Base-by-base conservation (phyloP, 2,113 vertebrate species). In the Otus sunia region DNA sequence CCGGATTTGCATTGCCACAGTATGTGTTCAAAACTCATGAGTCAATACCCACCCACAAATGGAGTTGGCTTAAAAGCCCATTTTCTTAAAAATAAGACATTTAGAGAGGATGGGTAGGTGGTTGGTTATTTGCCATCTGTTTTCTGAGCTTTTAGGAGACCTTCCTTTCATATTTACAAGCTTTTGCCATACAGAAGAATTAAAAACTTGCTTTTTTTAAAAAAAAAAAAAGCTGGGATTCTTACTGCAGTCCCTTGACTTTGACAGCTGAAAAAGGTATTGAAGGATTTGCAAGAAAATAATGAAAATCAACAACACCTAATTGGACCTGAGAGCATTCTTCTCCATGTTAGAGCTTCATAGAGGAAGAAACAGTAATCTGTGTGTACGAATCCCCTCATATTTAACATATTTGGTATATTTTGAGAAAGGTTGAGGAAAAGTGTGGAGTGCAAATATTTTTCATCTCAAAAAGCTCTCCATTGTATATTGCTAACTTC, bases 31-130 rank as follows among this genome's bases (percentile, higher is more conserved):
- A 91, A 96, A 97, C 66, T 91, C 73, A 59, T 95, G 94, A 96
- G 89, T 97, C 96, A 96, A 49, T 97, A 66, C 86, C 85, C 96
- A 87, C 97, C 88, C 94, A 97, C 96, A 94, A 91, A 78, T 47
- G 43, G 78, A 95, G 39, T 60, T 94, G 91, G 45, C 77, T 96
- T 92, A 82, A 91, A 94, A 97, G 77, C 84, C 77, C 50, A 69
- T 91, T 92, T 97, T 94, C 92, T 95, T 96, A 96, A 97, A 97
- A 97, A 96, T 87, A 95, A 97, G 92, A 89, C 83, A 87, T 94
- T 94, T 94, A 49, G 87, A 93, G 59, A 96, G 53, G 74, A 90
- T 91, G 76, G 56, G 95, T 97, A 85, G 94, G 95, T 73, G 94
- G 91, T 16, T 96, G 93, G 77, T 97, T 97, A 86, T 94, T 88